Conservation (phyloP, 2,888 invertebrate genomes). For the Drosophila paucipuncta region DNA sequence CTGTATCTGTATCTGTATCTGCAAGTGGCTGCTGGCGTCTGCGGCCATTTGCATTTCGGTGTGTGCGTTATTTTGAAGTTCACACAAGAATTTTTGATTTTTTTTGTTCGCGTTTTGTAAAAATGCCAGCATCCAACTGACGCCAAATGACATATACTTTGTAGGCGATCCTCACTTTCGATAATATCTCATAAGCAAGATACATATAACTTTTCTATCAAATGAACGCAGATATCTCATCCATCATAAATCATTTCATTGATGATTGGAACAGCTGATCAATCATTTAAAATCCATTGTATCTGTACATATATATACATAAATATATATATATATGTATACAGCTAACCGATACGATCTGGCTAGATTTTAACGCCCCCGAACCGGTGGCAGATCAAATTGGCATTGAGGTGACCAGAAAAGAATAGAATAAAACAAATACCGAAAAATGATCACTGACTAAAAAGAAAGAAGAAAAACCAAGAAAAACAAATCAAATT, state of each 20-base stretch:
- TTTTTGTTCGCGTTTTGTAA: constrained; percentile 46
- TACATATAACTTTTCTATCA: neutral
- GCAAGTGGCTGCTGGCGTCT: constrained; percentile 58
- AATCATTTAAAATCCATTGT: neutral
- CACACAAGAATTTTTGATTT: constrained; percentile 53
- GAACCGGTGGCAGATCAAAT: constrained; percentile 71
- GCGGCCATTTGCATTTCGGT: constrained; percentile 31
- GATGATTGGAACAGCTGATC: constrained; percentile 16
- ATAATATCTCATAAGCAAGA: constrained; percentile 11
- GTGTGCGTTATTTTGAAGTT: constrained; percentile 60
- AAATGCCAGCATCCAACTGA: constrained; percentile 47
- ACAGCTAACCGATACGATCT: constrained; percentile 22
- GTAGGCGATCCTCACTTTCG: constrained; percentile 13
- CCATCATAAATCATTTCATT: neutral
- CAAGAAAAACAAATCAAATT: constrained; percentile 35
- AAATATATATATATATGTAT: neutral
- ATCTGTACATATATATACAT: neutral
- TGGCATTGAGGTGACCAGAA: constrained; percentile 79
- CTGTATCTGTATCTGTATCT: constrained; percentile 29
- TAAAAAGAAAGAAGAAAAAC: constrained; percentile 29
- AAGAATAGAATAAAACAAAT: constrained; percentile 71
- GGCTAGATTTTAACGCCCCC: constrained; percentile 34
- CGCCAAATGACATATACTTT: constrained; percentile 46
- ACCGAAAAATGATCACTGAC: constrained; percentile 75
- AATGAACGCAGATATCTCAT: neutral